A percentile compares a stretch with the other conserved stretches of the same genome.
Evolutionary conservation across 2,888 invertebrate species (phyloP).

Genomic region (Caenorhabditis wallacei): DNA sequence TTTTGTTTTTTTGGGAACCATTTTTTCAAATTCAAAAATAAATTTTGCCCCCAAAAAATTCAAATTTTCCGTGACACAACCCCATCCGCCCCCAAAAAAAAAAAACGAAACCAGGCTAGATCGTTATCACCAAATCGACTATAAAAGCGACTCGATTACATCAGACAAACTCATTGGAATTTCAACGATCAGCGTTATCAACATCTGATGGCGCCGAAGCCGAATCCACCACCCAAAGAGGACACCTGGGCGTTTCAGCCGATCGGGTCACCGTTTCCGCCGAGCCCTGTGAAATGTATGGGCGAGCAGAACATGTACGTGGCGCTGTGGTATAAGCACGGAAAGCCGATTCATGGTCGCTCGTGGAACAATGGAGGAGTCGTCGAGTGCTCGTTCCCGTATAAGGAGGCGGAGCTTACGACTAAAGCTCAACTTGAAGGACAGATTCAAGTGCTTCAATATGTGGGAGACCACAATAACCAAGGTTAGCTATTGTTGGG

Average conservation of each 20-base stretch:
- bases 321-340: conserved; percentile 16
- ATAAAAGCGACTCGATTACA: no score
- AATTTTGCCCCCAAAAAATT: no score
- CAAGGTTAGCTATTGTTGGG: conserved; percentile 3
- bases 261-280: conserved; percentile 8
- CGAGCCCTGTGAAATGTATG: conserved; percentile 22
- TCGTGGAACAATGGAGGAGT: conserved; percentile 27
- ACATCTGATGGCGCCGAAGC: conserved; percentile 26
- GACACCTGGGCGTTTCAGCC: conserved; percentile 21
- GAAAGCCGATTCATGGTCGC: conserved; percentile 1
- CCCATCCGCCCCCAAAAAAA: no score
- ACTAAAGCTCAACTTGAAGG: conserved; percentile 16
- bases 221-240: conserved; percentile 21
- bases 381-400: conserved; percentile 17
- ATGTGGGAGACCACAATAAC: conserved; percentile 22
- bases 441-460: conserved; percentile 26
- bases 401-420: conserved; percentile 18
- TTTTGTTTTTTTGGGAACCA: no score
- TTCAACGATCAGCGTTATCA: conserved; percentile 17
- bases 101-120: no score
- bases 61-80: no score
- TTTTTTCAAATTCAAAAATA: no score
- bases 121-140: no score
- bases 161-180: no score
- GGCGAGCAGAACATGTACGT: conserved; percentile 27